Evolutionary conservation across 2,797 vertebrate species (phyloP).

Genomic region (Myotis planiceps): DNA sequence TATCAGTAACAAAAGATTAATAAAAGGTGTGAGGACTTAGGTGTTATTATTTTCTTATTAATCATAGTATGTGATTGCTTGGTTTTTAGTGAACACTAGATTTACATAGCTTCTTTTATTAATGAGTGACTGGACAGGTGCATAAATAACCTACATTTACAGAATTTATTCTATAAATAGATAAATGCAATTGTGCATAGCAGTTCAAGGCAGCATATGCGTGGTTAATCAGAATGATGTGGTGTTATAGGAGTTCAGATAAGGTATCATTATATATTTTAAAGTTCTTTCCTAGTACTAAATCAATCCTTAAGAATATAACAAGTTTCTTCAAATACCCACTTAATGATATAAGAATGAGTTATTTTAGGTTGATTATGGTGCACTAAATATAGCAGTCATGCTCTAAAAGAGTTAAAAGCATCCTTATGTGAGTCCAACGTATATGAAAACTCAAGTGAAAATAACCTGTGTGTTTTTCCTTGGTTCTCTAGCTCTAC

Average conservation of each 20-base stretch:
- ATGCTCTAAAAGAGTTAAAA: not conserved
- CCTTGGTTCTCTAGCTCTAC: not conserved
- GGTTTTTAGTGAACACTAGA: not conserved
- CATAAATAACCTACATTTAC: not conserved
- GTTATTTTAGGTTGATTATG: not conserved
- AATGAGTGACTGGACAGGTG: not conserved
- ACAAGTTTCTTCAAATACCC: not conserved
- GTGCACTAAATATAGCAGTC: not conserved
- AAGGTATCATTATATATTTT: not conserved
- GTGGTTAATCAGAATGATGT: not conserved
- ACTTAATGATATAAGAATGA: not conserved
- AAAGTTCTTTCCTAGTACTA: conserved; percentile 3
- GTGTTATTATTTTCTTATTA: conserved; percentile 1
- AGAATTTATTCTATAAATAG: not conserved
- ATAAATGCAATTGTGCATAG: not conserved
- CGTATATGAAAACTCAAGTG: not conserved
- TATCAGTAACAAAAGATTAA: not conserved
- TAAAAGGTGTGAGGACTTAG: not conserved
- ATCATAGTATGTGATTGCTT: not conserved
- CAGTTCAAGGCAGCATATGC: not conserved
- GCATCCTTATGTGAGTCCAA: not conserved
- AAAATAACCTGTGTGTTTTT: not conserved
- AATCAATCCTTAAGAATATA: not conserved
- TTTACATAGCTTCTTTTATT: not conserved
- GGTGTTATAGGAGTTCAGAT: not conserved